Conservation (phyloP, 2,888 invertebrate species). For the Nebria salina region DNA sequence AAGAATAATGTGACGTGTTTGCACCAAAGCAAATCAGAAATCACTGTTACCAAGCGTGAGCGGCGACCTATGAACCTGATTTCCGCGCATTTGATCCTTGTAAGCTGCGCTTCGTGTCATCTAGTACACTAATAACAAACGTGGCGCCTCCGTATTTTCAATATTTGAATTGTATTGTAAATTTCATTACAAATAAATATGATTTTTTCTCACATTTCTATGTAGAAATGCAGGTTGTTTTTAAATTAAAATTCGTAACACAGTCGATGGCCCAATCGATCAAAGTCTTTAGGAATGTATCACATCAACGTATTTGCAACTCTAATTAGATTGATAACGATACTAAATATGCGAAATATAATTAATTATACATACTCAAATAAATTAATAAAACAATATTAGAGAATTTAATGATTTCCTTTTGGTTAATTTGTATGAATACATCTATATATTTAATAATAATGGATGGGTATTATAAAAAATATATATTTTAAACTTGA, state of each 20-base stretch:
- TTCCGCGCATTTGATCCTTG: neutral
- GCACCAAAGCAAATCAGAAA: neutral
- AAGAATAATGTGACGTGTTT: neutral
- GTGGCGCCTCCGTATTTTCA: neutral
- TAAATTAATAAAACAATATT: neutral
- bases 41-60: neutral
- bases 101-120: neutral
- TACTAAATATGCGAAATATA: conserved; percentile 33
- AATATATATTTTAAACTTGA: too few species aligned
- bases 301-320: conserved; percentile 26
- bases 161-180: neutral
- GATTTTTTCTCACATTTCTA: too few species aligned
- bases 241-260: too few species aligned
- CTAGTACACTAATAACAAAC: neutral
- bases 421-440: too few species aligned
- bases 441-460: too few species aligned
- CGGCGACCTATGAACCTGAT: neutral
- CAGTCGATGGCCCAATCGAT: conserved; percentile 8
- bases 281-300: conserved; percentile 23
- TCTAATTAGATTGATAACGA: conserved; percentile 32
- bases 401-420: too few species aligned
- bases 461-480: too few species aligned
- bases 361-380: conserved; percentile 36
- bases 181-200: neutral
- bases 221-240: too few species aligned